phyloP scores from a whole-genome alignment of 2,888 invertebrate species.

The Agapostemon virescens region DNA sequence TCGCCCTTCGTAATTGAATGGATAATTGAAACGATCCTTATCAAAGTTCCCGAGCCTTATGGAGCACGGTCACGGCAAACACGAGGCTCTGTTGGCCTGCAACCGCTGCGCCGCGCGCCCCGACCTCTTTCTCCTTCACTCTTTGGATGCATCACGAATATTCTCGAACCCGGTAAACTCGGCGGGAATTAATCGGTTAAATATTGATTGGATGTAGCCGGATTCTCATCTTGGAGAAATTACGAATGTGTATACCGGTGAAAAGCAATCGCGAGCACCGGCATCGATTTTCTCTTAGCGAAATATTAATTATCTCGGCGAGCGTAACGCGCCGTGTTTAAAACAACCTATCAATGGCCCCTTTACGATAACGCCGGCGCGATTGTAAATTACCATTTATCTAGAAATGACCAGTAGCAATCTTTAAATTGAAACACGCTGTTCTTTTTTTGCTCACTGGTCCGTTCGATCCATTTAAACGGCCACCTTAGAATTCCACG shows the following conservation, averaged over 20 bases:
- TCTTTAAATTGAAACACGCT: conserved; percentile 20
- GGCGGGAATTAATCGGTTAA: conserved; percentile 63
- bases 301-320: background rate
- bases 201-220: conserved; percentile 51
- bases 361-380: background rate
- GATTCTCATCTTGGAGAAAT: conserved; percentile 35
- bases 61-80: conserved; percentile 74
- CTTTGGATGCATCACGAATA: conserved; percentile 50
- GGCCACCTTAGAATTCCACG: conserved; percentile 71
- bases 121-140: conserved; percentile 44
- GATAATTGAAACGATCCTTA: conserved; percentile 76
- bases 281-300: background rate
- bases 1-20: conserved; percentile 72
- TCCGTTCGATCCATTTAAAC: conserved; percentile 41
- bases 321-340: background rate
- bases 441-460: conserved; percentile 59
- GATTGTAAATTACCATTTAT: background rate
- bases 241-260: background rate
- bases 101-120: conserved; percentile 26
- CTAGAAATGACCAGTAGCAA: background rate
- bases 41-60: conserved; percentile 71
- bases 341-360: conserved; percentile 1
- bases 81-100: conserved; percentile 64
- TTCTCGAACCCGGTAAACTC: conserved; percentile 35
- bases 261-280: background rate